Percentiles rank a stretch among this genome's conserved stretches.
phyloP scores from a whole-genome alignment of 2,113 vertebrate genomes.

The Lagopus muta region DNA sequence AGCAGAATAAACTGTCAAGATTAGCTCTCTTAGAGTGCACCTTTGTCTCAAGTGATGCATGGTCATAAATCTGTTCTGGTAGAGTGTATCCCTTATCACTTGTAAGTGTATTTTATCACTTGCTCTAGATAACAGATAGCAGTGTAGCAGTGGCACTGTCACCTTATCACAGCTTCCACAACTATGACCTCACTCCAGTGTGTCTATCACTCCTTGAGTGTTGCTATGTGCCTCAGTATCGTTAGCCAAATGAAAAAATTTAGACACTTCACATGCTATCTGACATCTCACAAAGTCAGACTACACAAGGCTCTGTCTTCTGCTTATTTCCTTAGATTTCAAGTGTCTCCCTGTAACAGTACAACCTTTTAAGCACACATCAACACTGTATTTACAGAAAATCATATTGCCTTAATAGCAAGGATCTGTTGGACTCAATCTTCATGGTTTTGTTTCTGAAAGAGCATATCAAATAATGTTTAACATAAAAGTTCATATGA shows the following conservation, averaged over 20 bases:
- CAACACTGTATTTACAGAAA: not conserved
- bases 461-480: conserved; percentile 50
- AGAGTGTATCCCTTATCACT: not conserved
- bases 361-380: not conserved
- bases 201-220: not conserved
- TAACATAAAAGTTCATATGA: conserved; percentile 71
- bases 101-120: conserved; percentile 13
- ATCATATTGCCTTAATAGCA: not conserved
- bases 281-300: not conserved
- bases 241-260: not conserved
- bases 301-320: not conserved
- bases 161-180: conserved; percentile 12
- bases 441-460: conserved; percentile 3
- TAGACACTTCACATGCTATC: not conserved
- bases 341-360: not conserved
- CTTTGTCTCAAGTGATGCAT: no score
- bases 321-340: not conserved
- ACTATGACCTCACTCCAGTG: not conserved
- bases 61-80: not conserved
- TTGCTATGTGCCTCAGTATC: not conserved
- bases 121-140: conserved; percentile 45
- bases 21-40: no score
- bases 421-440: not conserved
- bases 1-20: no score
- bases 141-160: not conserved